Conservation (phyloP, 2,888 invertebrate species). For the Theodoxus fluviatilis region DNA sequence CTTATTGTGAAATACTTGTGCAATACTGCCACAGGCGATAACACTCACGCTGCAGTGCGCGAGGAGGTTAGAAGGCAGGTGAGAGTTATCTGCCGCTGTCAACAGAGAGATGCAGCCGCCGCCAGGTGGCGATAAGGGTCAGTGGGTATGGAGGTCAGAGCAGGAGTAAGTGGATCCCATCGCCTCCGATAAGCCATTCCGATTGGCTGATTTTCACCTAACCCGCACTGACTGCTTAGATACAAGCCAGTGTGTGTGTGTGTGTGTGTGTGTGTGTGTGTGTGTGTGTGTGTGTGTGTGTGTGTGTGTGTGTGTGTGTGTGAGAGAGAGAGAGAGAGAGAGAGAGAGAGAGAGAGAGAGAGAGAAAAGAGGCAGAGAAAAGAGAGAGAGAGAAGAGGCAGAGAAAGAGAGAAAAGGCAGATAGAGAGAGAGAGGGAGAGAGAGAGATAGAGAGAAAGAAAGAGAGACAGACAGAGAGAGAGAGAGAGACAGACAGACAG, state of each 20-base stretch:
- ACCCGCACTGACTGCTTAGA: neutral
- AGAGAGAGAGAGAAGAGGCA: neutral
- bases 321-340: neutral
- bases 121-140: too few relatives aligned
- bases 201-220: neutral
- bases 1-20: too few relatives aligned
- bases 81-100: too few relatives aligned
- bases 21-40: too few relatives aligned
- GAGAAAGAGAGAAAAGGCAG: neutral
- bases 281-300: neutral
- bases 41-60: too few relatives aligned
- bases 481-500: neutral
- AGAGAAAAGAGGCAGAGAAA: conserved; percentile 11
- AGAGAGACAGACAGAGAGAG: neutral
- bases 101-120: too few relatives aligned
- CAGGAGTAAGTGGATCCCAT: too few relatives aligned
- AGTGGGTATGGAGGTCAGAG: too few relatives aligned
- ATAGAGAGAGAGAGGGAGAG: conserved; percentile 17
- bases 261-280: conserved; percentile 2
- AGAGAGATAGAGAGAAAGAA: neutral
- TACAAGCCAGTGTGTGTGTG: neutral
- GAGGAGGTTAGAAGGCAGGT: too few relatives aligned
- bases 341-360: conserved; percentile 15
- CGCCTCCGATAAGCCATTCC: neutral
- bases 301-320: neutral